Evolutionary conservation across 1,140 invertebrate species (phyloP).

Genomic region (Drosophila subpulchrella): DNA sequence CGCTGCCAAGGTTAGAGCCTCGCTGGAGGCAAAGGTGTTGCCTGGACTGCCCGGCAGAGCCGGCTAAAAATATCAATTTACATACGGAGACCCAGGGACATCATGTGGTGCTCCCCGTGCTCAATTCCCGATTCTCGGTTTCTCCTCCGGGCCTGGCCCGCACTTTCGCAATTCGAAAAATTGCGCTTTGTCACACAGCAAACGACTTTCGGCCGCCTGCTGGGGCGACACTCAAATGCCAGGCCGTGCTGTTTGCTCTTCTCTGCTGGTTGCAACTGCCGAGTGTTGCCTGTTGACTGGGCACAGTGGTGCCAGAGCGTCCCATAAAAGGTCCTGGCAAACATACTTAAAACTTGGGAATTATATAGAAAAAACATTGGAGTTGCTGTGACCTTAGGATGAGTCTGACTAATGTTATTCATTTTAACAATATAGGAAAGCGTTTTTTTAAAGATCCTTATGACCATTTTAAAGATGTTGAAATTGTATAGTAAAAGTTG

Average conservation of each 20-base stretch:
- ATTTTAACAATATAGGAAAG: no score
- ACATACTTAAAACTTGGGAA: no score
- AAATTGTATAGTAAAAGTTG: no score
- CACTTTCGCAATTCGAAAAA: constrained; percentile 78
- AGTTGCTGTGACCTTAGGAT: no score
- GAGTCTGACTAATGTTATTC: no score
- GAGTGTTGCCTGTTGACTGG: constrained; percentile 41
- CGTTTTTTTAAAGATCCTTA: no score
- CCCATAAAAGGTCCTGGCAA: neutral
- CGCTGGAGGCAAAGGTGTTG: constrained; percentile 50
- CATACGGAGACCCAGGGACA: constrained; percentile 61
- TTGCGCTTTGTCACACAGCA: constrained; percentile 74
- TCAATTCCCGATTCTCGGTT: constrained; percentile 17
- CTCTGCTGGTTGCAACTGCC: constrained; percentile 35
- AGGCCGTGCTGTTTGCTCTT: constrained; percentile 30
- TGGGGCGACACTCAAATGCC: constrained; percentile 73
- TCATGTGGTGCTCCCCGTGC: constrained; percentile 53
- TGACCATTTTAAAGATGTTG: no score
- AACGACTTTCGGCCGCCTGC: constrained; percentile 58
- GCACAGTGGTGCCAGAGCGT: constrained; percentile 12
- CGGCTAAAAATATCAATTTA: constrained; percentile 75
- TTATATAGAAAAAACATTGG: neutral
- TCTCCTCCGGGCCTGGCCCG: constrained; percentile 48
- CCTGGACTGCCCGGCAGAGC: constrained; percentile 10
- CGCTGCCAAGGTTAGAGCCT: constrained; percentile 67